These are phyloP conservation scores for Garra rufa DNA, from an alignment of 2,113 vertebrate species.

Conservation along the genomic window DNA sequence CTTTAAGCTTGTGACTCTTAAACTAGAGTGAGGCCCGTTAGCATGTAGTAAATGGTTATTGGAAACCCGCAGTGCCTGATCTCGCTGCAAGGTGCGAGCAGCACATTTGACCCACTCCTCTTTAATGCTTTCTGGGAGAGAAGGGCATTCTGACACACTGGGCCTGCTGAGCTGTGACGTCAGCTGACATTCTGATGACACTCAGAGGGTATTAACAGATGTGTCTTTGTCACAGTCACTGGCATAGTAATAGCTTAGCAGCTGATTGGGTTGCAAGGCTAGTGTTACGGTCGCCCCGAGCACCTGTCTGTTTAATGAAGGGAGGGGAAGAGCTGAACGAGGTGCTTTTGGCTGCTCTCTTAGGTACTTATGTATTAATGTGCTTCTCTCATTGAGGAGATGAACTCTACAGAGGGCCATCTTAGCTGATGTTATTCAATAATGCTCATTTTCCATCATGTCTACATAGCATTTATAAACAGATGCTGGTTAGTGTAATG, in stretches of 20 bases:
- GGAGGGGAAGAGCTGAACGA: slow-evolving; percentile 35
- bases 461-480: neutral
- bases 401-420: neutral
- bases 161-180: slow-evolving; percentile 40
- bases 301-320: slow-evolving; percentile 54
- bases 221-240: slow-evolving; percentile 53
- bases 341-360: slow-evolving; percentile 32
- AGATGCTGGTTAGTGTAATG: neutral
- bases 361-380: slow-evolving; percentile 26
- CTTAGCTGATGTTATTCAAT: neutral
- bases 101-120: slow-evolving; percentile 45
- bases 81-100: slow-evolving; percentile 45
- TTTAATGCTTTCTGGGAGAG: slow-evolving; percentile 55
- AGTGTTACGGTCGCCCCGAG: slow-evolving; percentile 44
- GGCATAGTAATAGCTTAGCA: slow-evolving; percentile 55
- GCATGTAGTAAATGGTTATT: slow-evolving; percentile 54
- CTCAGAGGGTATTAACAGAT: slow-evolving; percentile 59
- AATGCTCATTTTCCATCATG: neutral
- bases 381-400: slow-evolving; percentile 12
- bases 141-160: slow-evolving; percentile 43
- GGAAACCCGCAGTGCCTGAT: slow-evolving; percentile 52
- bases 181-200: slow-evolving; percentile 41
- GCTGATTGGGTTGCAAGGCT: slow-evolving; percentile 51
- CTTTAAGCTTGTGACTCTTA: slow-evolving; percentile 41
- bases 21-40: slow-evolving; percentile 36